Evolutionary conservation across 2,113 vertebrate species (phyloP).

Genomic region (Tachysurus vachellii): DNA sequence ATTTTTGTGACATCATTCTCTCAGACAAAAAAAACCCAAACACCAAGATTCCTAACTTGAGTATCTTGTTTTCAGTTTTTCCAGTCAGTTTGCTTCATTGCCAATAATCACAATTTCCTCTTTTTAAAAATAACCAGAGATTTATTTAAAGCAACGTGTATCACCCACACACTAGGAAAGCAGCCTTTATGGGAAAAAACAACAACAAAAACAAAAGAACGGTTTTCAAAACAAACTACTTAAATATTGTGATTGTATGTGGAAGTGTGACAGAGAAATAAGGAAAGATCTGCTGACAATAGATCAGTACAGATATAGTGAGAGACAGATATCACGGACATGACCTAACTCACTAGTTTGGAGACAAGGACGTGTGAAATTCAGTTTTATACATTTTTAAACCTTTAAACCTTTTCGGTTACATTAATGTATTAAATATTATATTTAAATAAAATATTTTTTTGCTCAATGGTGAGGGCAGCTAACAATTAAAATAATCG

Average conservation of each 20-base stretch:
- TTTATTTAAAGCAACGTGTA: background rate
- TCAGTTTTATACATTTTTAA: too few relatives aligned
- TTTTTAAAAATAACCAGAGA: background rate
- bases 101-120: background rate
- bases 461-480: background rate
- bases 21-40: too few relatives aligned
- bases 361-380: background rate
- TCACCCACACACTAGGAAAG: background rate
- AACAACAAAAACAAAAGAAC: too few relatives aligned
- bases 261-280: background rate
- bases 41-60: background rate
- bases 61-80: background rate
- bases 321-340: background rate
- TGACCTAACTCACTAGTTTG: background rate
- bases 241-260: background rate
- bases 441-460: background rate
- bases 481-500: background rate
- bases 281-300: background rate
- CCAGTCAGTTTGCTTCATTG: background rate
- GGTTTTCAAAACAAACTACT: background rate
- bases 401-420: background rate
- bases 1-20: background rate
- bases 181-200: background rate
- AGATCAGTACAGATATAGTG: background rate
- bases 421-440: background rate